Conservation (phyloP, 2,113 vertebrate species). For the Chaetodon trifascialis region DNA sequence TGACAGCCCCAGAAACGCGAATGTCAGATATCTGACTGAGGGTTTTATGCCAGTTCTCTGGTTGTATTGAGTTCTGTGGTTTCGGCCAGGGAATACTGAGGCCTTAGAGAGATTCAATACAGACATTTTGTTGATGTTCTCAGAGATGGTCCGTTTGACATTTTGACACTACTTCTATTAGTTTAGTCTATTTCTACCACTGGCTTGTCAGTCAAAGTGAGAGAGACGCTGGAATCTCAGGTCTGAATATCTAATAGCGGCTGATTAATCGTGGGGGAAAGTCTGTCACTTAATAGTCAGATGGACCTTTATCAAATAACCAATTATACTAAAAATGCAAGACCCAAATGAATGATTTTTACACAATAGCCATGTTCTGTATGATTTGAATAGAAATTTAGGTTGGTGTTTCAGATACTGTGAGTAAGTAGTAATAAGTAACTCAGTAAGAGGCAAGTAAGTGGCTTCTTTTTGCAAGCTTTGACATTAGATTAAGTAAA, state of each 20-base stretch:
- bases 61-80: constrained; percentile 64
- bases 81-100: constrained; percentile 65
- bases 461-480: neutral
- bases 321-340: constrained; percentile 26
- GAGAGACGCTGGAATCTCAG: constrained; percentile 19
- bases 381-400: neutral
- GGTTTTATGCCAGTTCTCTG: constrained; percentile 65
- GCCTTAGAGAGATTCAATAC: constrained; percentile 67
- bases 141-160: constrained; percentile 75
- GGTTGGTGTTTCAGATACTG: neutral
- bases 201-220: constrained; percentile 67
- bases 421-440: too few relatives aligned
- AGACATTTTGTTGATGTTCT: constrained; percentile 77
- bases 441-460: neutral
- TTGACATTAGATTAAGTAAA: neutral
- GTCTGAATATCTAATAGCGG: constrained; percentile 8
- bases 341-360: neutral
- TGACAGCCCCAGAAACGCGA: constrained; percentile 76
- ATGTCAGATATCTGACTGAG: constrained; percentile 74
- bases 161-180: constrained; percentile 75
- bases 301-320: constrained; percentile 28
- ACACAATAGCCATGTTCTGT: neutral
- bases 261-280: constrained; percentile 40
- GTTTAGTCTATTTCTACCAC: constrained; percentile 60
- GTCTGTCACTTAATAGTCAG: constrained; percentile 34